Evolutionary conservation across 1,140 invertebrate species (phyloP).

Genomic region (Chionoecetes opilio): DNA sequence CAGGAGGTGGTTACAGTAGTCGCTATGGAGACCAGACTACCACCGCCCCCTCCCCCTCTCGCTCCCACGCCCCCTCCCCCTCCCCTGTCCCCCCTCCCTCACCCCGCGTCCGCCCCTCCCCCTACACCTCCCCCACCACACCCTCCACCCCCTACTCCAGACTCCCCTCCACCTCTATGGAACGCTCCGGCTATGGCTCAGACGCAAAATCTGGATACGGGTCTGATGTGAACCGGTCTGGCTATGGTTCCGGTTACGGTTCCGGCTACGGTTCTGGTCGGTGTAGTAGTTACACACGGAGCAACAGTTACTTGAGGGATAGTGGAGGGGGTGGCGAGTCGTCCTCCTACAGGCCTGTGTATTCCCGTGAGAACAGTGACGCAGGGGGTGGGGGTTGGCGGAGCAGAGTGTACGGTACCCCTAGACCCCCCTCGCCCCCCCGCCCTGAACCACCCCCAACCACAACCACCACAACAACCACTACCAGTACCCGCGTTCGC

Average conservation of each 20-base stretch:
- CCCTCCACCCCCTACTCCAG: constrained; percentile 73
- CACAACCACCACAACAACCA: not conserved
- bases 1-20: too few species aligned
- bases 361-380: constrained; percentile 80
- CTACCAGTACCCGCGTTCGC: not conserved
- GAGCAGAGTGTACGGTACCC: constrained; percentile 71
- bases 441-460: not conserved
- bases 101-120: constrained; percentile 22
- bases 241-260: constrained; percentile 79
- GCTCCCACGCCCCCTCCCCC: constrained; percentile 40
- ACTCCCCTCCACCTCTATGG: constrained; percentile 48
- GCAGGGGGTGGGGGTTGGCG: constrained; percentile 70
- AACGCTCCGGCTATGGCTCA: constrained; percentile 77
- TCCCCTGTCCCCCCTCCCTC: not conserved
- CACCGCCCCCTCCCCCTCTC: constrained; percentile 43
- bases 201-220: constrained; percentile 80
- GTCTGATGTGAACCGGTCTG: constrained; percentile 77
- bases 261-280: constrained; percentile 68
- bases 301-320: constrained; percentile 80
- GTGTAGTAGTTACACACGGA: constrained; percentile 70
- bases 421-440: constrained; percentile 38
- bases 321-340: constrained; percentile 42
- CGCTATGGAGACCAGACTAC: not conserved
- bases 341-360: constrained; percentile 70
- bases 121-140: constrained; percentile 57